These are phyloP conservation scores for Enteromius unitaeniatus DNA, from an alignment of 2,797 vertebrate genomes.

Conservation along the genomic window DNA sequence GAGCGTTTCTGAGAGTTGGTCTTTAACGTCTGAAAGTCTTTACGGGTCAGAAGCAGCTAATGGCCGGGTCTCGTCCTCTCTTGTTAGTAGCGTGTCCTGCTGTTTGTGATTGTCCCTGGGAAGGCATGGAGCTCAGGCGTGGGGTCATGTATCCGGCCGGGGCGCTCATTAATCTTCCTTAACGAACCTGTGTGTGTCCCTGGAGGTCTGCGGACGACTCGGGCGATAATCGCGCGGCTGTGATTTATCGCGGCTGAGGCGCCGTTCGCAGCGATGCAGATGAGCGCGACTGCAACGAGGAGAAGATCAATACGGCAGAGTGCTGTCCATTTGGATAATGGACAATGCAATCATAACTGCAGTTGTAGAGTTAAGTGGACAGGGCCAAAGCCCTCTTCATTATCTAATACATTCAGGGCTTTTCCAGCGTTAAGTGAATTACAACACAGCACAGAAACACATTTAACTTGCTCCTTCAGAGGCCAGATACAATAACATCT, in stretches of 20 bases:
- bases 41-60: background rate
- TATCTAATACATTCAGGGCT: conserved; percentile 77
- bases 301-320: conserved; percentile 87
- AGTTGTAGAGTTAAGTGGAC: conserved; percentile 82
- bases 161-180: conserved; percentile 48
- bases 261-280: conserved; percentile 66
- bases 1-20: background rate
- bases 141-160: conserved; percentile 12
- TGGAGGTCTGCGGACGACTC: conserved; percentile 17
- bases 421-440: conserved; percentile 79
- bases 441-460: conserved; percentile 67
- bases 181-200: conserved; percentile 36
- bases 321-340: conserved; percentile 95
- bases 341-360: conserved; percentile 84
- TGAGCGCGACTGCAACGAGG: conserved; percentile 75
- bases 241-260: conserved; percentile 79
- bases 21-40: background rate
- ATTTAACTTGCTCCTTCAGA: conserved; percentile 53
- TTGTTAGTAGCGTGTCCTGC: conserved; percentile 13
- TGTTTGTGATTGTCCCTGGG: conserved; percentile 19
- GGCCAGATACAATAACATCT: conserved; percentile 8
- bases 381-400: conserved; percentile 83
- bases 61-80: background rate
- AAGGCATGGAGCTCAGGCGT: background rate
- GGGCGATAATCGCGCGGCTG: conserved; percentile 74